These are phyloP conservation scores for Tipula helvola DNA, from an alignment of 2,888 invertebrate species.

Conservation along the genomic window DNA sequence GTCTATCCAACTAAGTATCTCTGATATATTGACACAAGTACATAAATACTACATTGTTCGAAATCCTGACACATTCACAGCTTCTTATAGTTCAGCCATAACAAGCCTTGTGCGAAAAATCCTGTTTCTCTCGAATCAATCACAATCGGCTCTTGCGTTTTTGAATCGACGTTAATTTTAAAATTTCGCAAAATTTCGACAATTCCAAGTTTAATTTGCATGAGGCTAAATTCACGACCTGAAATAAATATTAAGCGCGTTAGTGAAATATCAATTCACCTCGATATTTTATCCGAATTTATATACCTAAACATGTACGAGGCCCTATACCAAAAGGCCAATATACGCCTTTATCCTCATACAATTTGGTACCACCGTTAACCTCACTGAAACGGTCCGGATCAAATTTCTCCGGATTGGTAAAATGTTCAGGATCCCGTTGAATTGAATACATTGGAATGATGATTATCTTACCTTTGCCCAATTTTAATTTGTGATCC, in stretches of 20 bases:
- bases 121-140: not conserved
- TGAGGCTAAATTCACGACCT: not conserved
- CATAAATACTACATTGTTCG: not conserved
- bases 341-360: slow-evolving; percentile 13
- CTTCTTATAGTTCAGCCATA: slow-evolving; percentile 7
- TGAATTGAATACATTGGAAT: slow-evolving; percentile 52
- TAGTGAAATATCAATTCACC: not conserved
- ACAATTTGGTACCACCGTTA: slow-evolving; percentile 14
- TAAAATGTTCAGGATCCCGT: slow-evolving; percentile 47
- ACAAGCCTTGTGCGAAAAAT: not conserved
- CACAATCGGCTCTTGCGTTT: slow-evolving; percentile 5
- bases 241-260: not conserved
- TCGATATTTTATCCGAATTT: not conserved
- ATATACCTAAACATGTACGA: slow-evolving; percentile 8
- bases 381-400: slow-evolving; percentile 40
- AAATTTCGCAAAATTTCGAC: not conserved
- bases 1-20: too few relatives aligned
- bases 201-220: slow-evolving; percentile 6
- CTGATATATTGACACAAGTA: not conserved
- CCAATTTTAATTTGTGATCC: slow-evolving; percentile 28
- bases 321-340: slow-evolving; percentile 14
- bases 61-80: not conserved
- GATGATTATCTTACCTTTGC: slow-evolving; percentile 38
- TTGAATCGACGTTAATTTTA: not conserved
- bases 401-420: slow-evolving; percentile 47